phyloP scores from a whole-genome alignment of 2,797 vertebrate genomes.

The Cygnus olor region DNA sequence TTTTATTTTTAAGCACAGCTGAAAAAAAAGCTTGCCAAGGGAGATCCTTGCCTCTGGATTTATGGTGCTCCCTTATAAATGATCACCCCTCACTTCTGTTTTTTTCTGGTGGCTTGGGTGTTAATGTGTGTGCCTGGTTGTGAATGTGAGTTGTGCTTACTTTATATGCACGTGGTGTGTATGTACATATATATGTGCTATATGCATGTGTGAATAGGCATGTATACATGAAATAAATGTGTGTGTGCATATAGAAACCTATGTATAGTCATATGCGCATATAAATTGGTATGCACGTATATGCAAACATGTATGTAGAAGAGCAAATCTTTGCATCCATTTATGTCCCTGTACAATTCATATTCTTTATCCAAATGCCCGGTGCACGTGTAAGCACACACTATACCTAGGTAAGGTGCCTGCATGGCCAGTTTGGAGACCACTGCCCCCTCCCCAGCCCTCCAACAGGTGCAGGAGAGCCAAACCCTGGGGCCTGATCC shows the following conservation, averaged over 20 bases:
- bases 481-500: fast-evolving
- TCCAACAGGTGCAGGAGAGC: neutral
- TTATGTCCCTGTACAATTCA: neutral
- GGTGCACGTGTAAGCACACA: fast-evolving
- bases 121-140: neutral
- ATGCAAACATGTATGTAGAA: too few relatives aligned
- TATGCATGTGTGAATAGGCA: neutral
- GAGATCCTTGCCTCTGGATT: neutral
- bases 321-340: neutral
- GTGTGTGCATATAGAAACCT: neutral
- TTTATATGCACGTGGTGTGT: too few relatives aligned
- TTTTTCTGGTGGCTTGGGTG: neutral
- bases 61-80: neutral
- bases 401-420: neutral
- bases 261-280: neutral
- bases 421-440: fast-evolving
- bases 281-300: neutral
- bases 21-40: too few relatives aligned
- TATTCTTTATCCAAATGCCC: neutral
- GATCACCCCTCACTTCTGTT: neutral
- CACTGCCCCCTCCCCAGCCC: neutral
- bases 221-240: neutral
- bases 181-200: too few relatives aligned
- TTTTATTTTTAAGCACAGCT: too few relatives aligned
- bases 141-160: neutral